Percentiles rank a stretch among this genome's conserved stretches.
phyloP scores from a whole-genome alignment of 2,113 vertebrate species.

The Scopus umbretta region DNA sequence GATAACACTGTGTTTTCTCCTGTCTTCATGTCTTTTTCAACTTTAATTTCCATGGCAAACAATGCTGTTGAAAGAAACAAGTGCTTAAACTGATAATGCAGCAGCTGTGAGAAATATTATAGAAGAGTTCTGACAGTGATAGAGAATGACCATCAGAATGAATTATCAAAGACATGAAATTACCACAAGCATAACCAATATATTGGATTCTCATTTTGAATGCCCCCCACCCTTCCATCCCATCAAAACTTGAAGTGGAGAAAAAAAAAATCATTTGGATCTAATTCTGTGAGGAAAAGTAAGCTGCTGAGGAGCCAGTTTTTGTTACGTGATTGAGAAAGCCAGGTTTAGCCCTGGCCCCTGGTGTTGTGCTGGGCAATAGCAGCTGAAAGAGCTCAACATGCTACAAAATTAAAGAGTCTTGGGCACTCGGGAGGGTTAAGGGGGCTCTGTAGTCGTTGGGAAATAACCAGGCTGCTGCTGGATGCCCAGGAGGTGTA shows the following conservation, averaged over 20 bases:
- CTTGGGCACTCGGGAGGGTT: neutral
- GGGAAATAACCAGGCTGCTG: neutral
- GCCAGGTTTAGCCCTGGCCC: neutral
- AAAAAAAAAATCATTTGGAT: neutral
- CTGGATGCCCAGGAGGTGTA: neutral
- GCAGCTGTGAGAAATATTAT: neutral
- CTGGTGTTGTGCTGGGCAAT: neutral
- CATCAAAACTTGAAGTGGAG: neutral
- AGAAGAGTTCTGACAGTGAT: neutral
- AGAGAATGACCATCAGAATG: neutral
- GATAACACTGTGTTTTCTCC: slow-evolving; percentile 90
- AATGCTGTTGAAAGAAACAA: slow-evolving; percentile 77
- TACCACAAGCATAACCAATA: neutral
- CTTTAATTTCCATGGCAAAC: slow-evolving; percentile 94
- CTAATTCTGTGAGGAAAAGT: neutral
- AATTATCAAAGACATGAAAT: neutral
- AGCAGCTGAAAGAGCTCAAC: neutral
- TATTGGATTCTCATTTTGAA: neutral
- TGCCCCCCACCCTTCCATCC: neutral
- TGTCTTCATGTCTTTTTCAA: slow-evolving; percentile 87
- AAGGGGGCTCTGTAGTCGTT: neutral
- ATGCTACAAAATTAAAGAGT: neutral
- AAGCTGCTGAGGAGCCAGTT: neutral
- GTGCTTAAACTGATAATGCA: neutral
- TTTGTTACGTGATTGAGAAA: neutral